Conservation (phyloP, 37 sponge, comb jelly and placozoan species). For the Diacarnus erythraeanus region DNA sequence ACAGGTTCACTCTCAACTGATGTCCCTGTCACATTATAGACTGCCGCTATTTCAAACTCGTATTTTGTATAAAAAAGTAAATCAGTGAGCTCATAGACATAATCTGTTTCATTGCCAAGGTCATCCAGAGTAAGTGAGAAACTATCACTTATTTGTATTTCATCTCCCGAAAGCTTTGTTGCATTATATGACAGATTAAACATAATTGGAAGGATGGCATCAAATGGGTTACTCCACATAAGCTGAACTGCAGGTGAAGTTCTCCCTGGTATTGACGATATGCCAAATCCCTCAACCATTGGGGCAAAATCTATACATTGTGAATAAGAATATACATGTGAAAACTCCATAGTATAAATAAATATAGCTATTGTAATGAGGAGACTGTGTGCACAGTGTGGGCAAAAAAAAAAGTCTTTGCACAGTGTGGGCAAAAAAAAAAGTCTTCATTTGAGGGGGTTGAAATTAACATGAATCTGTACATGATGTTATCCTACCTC, state of each 20-base stretch:
- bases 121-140: not conserved
- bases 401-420: too few relatives aligned
- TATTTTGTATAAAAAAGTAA: slow-evolving; percentile 4
- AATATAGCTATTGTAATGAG: too few relatives aligned
- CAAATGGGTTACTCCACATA: slow-evolving; percentile 19
- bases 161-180: slow-evolving; percentile 16
- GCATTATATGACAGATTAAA: slow-evolving; percentile 14
- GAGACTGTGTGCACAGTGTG: too few relatives aligned
- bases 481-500: slow-evolving; percentile 9
- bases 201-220: slow-evolving; percentile 4
- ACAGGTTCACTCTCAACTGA: not conserved
- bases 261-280: not conserved
- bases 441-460: too few relatives aligned
- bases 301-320: slow-evolving; percentile 54
- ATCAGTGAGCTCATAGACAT: not conserved
- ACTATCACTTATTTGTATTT: not conserved
- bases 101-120: not conserved
- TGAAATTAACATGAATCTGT: too few relatives aligned
- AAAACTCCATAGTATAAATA: too few relatives aligned
- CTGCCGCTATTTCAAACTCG: not conserved
- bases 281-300: not conserved
- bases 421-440: too few relatives aligned
- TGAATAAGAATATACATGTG: too few relatives aligned
- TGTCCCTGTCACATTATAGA: not conserved
- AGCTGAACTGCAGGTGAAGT: slow-evolving; percentile 1